phyloP scores from a whole-genome alignment of 2,113 vertebrate species.

The Cichladusa arquata region DNA sequence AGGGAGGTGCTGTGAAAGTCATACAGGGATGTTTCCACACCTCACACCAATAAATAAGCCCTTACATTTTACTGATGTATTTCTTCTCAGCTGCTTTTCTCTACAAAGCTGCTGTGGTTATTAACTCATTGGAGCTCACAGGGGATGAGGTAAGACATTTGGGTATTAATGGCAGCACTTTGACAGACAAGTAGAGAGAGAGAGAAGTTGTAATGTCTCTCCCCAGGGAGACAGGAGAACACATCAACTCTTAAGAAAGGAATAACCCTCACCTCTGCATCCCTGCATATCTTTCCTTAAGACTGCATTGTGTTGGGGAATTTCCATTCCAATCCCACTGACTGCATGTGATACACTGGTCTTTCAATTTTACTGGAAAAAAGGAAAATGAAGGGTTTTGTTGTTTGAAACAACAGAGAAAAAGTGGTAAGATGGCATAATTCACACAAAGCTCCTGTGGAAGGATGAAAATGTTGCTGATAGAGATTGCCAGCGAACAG shows the following conservation, averaged over 20 bases:
- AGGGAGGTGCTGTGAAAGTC: background rate
- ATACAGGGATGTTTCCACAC: background rate
- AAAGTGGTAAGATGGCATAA: background rate
- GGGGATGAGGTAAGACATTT: background rate
- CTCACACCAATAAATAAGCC: background rate
- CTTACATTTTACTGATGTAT: background rate
- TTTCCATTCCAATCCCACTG: background rate
- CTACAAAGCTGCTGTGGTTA: background rate
- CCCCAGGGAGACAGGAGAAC: background rate
- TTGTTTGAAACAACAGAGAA: background rate
- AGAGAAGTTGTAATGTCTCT: background rate
- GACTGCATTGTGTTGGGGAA: background rate
- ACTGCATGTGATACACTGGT: background rate
- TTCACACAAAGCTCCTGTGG: background rate
- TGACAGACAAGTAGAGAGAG: background rate
- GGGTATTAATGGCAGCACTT: background rate
- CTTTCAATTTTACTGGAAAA: background rate
- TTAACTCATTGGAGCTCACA: background rate
- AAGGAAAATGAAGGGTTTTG: background rate
- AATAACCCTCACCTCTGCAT: background rate
- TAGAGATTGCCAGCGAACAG: background rate
- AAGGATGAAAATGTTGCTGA: background rate
- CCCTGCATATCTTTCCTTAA: background rate
- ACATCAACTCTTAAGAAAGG: background rate
- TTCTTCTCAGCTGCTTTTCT: background rate